Conservation (phyloP, 2,113 vertebrate species). For the Micronisus gabar region DNA sequence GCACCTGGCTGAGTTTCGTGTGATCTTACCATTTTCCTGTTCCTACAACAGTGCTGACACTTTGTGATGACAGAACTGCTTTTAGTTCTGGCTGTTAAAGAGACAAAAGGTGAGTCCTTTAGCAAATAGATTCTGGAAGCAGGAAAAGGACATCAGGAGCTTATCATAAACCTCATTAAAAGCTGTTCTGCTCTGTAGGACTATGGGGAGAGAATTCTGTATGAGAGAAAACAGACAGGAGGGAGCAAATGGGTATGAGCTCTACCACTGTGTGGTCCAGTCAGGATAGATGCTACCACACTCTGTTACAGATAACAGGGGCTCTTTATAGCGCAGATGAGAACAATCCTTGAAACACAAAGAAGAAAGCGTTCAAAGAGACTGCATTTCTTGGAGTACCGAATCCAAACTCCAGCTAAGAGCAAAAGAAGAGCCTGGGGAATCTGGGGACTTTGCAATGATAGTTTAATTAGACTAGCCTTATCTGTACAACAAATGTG, state of each 20-base stretch:
- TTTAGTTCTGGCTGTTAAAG: not conserved
- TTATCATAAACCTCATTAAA: slow-evolving; percentile 49
- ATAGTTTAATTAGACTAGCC: slow-evolving; percentile 52
- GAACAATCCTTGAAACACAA: slow-evolving; percentile 47
- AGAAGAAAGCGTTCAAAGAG: slow-evolving; percentile 28
- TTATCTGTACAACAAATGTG: slow-evolving; percentile 49
- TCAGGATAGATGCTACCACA: not conserved
- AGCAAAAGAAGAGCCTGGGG: slow-evolving; percentile 51
- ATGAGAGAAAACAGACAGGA: slow-evolving; percentile 4
- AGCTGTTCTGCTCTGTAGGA: not conserved
- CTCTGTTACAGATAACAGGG: slow-evolving; percentile 18
- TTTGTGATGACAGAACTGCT: not conserved
- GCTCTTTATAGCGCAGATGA: slow-evolving; percentile 30
- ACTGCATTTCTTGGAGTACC: slow-evolving; percentile 15
- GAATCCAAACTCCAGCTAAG: slow-evolving; percentile 47
- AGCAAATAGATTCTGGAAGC: slow-evolving; percentile 13
- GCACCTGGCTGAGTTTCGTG: not conserved
- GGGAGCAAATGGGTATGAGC: not conserved
- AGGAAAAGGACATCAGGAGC: slow-evolving; percentile 30
- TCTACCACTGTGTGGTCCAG: slow-evolving; percentile 19
- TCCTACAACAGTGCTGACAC: not conserved
- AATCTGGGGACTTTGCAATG: slow-evolving; percentile 20
- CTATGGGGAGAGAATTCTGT: not conserved
- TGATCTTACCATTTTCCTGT: not conserved
- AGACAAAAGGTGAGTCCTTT: slow-evolving; percentile 1